Evolutionary conservation across 2,797 vertebrate species (phyloP).

Genomic region (Percopsis omiscomaycus): DNA sequence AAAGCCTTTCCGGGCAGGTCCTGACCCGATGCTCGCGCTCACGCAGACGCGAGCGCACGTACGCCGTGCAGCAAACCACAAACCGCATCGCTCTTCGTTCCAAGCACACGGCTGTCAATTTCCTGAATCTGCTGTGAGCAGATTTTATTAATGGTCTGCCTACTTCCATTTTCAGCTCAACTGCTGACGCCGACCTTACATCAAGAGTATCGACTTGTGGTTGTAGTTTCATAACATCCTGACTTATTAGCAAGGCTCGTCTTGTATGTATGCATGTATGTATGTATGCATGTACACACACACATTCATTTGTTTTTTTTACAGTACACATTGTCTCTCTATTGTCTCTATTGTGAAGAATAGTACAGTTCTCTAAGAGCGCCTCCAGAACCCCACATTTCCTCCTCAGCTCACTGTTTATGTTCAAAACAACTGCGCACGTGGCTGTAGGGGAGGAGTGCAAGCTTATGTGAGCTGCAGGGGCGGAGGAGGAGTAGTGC

Average conservation of each 20-base stretch:
- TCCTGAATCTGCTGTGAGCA: slow-evolving; percentile 8
- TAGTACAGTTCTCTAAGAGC: no score
- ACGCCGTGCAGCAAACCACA: neutral
- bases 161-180: slow-evolving; percentile 20
- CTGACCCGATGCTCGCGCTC: neutral
- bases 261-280: no score
- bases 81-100: neutral
- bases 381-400: no score
- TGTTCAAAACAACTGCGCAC: no score
- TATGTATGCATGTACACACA: no score
- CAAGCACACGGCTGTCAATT: slow-evolving; percentile 1
- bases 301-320: no score
- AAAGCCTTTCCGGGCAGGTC: neutral
- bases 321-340: no score
- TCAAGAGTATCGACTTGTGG: slow-evolving; percentile 26
- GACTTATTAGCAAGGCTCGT: neutral
- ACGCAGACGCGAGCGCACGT: neutral
- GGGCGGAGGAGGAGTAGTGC: no score
- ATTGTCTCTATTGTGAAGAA: no score
- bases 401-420: no score
- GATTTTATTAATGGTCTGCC: neutral
- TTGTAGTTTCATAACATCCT: slow-evolving; percentile 13
- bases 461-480: no score
- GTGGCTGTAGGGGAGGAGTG: no score
- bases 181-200: slow-evolving; percentile 24